Conservation (phyloP, 1,140 invertebrate genomes). For the Panonychus citri region DNA sequence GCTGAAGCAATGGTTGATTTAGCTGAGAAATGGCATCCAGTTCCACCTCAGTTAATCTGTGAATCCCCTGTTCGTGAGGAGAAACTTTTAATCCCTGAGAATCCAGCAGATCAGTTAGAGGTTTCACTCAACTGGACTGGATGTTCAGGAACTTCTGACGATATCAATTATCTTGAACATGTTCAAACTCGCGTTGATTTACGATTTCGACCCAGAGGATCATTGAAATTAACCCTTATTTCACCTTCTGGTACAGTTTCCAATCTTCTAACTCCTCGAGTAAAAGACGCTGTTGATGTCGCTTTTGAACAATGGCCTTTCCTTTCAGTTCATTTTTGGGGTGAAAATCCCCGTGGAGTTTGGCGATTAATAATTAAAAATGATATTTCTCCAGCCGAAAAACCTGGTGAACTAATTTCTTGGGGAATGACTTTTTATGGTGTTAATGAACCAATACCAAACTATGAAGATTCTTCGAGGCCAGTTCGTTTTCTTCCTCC, state of each 20-base stretch:
- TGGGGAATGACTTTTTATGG: slow-evolving; percentile 16
- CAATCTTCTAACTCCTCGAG: slow-evolving; percentile 54
- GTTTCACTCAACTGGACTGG: slow-evolving; percentile 58
- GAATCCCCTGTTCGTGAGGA: slow-evolving; percentile 3
- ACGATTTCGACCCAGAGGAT: slow-evolving; percentile 70
- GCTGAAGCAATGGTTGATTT: slow-evolving; percentile 93
- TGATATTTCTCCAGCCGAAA: neutral
- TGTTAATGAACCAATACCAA: slow-evolving; percentile 8
- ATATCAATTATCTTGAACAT: slow-evolving; percentile 88
- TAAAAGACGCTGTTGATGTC: slow-evolving; percentile 78
- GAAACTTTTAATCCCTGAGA: slow-evolving; percentile 7
- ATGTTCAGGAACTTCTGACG: slow-evolving; percentile 58
- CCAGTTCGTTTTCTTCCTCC: slow-evolving; percentile 1
- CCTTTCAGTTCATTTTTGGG: slow-evolving; percentile 99
- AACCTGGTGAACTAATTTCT: slow-evolving; percentile 10
- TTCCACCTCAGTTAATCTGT: slow-evolving; percentile 83
- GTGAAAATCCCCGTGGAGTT: slow-evolving; percentile 78
- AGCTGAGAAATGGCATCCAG: slow-evolving; percentile 78
- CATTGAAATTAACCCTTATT: slow-evolving; percentile 76
- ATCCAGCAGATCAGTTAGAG: slow-evolving; percentile 8
- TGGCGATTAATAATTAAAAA: slow-evolving; percentile 42
- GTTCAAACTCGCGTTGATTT: slow-evolving; percentile 90
- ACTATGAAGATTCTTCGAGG: slow-evolving; percentile 2
- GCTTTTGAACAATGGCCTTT: slow-evolving; percentile 99
- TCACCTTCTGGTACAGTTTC: slow-evolving; percentile 89